These are phyloP conservation scores for Anhinga anhinga DNA, from an alignment of 2,113 vertebrate species.

Conservation along the genomic window DNA sequence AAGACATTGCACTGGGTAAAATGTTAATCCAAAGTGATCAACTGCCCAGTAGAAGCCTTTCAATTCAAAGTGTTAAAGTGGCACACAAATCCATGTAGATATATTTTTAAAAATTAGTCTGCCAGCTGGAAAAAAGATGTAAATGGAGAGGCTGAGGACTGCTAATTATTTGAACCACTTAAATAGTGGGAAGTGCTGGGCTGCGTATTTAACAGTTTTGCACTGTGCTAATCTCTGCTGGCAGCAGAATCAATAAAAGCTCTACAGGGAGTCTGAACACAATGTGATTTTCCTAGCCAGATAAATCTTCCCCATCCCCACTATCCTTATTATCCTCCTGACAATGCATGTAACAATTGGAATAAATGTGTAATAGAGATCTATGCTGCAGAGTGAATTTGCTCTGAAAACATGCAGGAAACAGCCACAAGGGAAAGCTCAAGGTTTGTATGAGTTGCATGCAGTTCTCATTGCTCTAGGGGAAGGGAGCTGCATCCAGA, in stretches of 20 bases:
- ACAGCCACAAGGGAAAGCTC: background rate
- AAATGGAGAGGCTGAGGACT: background rate
- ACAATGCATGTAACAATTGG: constrained; percentile 36
- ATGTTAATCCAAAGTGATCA: background rate
- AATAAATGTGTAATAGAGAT: constrained; percentile 26
- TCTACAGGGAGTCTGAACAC: background rate
- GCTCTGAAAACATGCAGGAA: background rate
- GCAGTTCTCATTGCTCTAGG: background rate
- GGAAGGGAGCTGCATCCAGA: background rate
- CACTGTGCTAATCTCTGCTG: constrained; percentile 13
- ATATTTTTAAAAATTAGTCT: background rate
- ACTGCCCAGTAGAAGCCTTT: background rate
- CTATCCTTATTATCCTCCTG: constrained; percentile 35
- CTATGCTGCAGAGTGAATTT: background rate
- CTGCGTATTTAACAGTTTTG: constrained; percentile 18
- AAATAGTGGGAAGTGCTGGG: constrained; percentile 27
- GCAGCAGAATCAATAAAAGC: constrained; percentile 21
- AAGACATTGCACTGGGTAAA: background rate
- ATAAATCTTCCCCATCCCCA: constrained; percentile 33
- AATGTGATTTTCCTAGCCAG: constrained; percentile 13
- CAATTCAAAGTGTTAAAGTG: background rate
- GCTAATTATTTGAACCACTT: constrained; percentile 44
- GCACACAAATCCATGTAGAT: background rate
- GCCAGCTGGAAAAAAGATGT: background rate
- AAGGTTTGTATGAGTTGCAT: background rate